Base-by-base conservation (phyloP, 1,140 invertebrate species). In the Micrasema longulum region DNA sequence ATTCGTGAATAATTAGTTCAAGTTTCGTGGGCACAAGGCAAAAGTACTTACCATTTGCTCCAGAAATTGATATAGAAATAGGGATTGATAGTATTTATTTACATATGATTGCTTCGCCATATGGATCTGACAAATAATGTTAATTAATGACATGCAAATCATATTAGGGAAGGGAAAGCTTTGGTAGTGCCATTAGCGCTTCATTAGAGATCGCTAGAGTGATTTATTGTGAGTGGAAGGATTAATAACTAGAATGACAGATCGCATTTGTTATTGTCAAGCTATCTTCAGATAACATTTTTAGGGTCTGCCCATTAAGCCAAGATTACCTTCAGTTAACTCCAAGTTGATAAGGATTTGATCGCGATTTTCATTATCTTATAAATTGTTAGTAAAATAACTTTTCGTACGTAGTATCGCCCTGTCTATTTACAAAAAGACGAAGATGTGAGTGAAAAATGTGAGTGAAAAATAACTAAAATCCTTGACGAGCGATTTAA, bases 81-180 rank as follows among this genome's bases (percentile, higher is more conserved):
- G n/a, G 50, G 23, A 26, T 11, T 31, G 23, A 53, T 22, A 18
- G 10, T 12, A 16, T 60, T 60, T 60, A 14, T 6, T 41, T 9
- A 60, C 23, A 55, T 10, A 18, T 41, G 35, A 14, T 16, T 41
- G 16, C 16, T 14, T 31, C 16, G 22, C 48, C 36, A 22, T 60
- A 18, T 20, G 35, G 55, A 41, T 2, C 16, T 9, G 14, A 12
- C 36, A 43, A 52, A 38, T 38, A 60, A 41, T 2, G 14, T 14
- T 38, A 66, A 66, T 66, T 14, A 52, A 38, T 11, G 48, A 12
- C 31, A 38, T 66, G 64, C 16, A 66, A 66, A 66, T 66, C 64
- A 38, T 11, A 66, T 66, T 52, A 53, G 48, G 5, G 64, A 11
- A 38, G 16, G n/a, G 11, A 47, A 22, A 23, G 23, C 16, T 10